Evolutionary conservation across 2,797 vertebrate species (phyloP).

Genomic region (Poliocrania exsul): DNA sequence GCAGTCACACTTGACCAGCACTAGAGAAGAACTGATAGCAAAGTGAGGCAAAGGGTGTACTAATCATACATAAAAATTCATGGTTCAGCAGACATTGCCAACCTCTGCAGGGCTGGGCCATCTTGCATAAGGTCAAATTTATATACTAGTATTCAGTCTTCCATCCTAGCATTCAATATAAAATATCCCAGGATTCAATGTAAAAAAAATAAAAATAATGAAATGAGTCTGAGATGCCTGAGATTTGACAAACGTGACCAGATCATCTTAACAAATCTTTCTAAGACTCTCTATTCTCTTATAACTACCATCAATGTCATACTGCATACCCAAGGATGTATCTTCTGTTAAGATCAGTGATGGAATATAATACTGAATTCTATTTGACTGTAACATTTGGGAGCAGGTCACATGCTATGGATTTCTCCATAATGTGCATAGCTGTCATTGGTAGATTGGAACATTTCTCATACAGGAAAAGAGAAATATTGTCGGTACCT

Average conservation of each 20-base stretch:
- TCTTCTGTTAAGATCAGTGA: not conserved
- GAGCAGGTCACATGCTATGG: not conserved
- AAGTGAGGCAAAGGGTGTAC: accelerated
- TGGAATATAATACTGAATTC: not conserved
- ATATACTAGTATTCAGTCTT: not conserved
- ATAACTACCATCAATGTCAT: not conserved
- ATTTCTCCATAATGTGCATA: not conserved
- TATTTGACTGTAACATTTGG: not conserved
- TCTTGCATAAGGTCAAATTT: not conserved
- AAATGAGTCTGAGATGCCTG: not conserved
- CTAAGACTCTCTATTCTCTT: not conserved
- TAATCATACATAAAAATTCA: not conserved
- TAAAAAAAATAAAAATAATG: not conserved
- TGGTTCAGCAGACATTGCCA: not conserved
- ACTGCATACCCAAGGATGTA: not conserved
- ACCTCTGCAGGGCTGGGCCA: not conserved
- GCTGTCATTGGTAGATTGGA: not conserved
- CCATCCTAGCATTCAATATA: not conserved
- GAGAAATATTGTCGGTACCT: not conserved
- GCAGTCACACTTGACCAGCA: not conserved
- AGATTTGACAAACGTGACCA: not conserved
- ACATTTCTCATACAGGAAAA: not conserved
- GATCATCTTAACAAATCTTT: not conserved
- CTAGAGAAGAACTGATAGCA: not conserved
- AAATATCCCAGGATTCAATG: not conserved